A percentile compares a stretch with the other conserved stretches of the same genome.
phyloP scores from a whole-genome alignment of 2,797 vertebrate genomes.

The Lophius americanus region DNA sequence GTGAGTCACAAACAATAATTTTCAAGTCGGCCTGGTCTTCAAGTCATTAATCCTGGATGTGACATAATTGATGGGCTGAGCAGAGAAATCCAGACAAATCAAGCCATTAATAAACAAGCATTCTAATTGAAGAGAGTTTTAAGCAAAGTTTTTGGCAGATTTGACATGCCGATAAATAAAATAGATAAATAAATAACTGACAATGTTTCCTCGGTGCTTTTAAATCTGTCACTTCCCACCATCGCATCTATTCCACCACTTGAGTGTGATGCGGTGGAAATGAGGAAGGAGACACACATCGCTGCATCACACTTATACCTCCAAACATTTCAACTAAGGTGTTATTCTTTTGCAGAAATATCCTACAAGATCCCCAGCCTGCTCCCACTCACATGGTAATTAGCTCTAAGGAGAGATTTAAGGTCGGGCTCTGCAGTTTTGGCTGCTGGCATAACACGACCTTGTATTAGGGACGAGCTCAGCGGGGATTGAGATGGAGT shows the following conservation, averaged over 20 bases:
- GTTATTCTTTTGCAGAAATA: constrained; percentile 15
- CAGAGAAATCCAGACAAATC: neutral
- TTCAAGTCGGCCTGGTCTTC: constrained; percentile 32
- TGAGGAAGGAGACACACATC: constrained; percentile 19
- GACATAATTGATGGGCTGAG: constrained; percentile 8
- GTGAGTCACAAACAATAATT: constrained; percentile 24
- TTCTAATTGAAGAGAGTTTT: neutral
- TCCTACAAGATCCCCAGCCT: constrained; percentile 4
- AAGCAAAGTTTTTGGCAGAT: neutral
- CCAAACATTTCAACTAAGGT: constrained; percentile 5
- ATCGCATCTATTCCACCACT: constrained; percentile 31
- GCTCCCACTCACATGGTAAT: constrained; percentile 7
- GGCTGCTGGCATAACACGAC: constrained; percentile 9
- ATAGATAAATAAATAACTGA: constrained; percentile 23
- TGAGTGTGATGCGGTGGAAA: constrained; percentile 47
- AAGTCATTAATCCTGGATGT: constrained; percentile 12
- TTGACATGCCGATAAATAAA: constrained; percentile 11
- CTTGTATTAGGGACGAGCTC: neutral
- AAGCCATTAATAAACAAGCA: constrained; percentile 28
- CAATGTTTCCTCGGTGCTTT: constrained; percentile 13
- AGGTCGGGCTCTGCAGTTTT: constrained; percentile 9
- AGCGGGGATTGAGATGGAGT: neutral
- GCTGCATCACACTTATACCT: constrained; percentile 10
- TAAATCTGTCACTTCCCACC: constrained; percentile 39
- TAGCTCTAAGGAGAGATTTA: constrained; percentile 13